These are phyloP conservation scores for Hoplostethus mediterraneus DNA, from an alignment of 2,797 vertebrate genomes.

Conservation along the genomic window DNA sequence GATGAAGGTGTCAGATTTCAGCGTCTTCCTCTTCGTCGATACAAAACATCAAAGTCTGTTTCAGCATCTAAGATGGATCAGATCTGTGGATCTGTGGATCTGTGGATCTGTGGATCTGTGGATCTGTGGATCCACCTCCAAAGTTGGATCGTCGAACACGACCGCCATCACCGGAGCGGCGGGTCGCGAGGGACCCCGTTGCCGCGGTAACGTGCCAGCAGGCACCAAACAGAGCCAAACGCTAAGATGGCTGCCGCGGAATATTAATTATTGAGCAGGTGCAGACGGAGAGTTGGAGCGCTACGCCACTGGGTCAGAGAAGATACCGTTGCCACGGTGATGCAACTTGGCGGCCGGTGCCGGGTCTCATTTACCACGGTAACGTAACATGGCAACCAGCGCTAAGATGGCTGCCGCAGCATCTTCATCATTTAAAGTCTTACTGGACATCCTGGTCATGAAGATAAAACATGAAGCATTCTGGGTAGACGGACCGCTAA, in stretches of 20 bases:
- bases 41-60: too few species aligned
- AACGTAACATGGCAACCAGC: conserved; percentile 42
- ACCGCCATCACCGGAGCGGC: conserved; percentile 29
- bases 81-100: not conserved
- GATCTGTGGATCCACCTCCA: conserved; percentile 14
- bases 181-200: conserved; percentile 57
- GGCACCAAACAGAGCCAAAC: conserved; percentile 70
- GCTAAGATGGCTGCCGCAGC: conserved; percentile 57
- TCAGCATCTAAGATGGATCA: conserved; percentile 51
- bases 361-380: conserved; percentile 29
- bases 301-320: conserved; percentile 63
- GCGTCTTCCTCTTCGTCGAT: too few species aligned
- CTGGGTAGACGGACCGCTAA: too few species aligned
- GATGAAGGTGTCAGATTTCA: too few species aligned
- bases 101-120: too few species aligned
- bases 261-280: conserved; percentile 77
- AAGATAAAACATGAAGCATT: too few species aligned
- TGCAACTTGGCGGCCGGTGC: conserved; percentile 46
- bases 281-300: conserved; percentile 63
- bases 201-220: conserved; percentile 68
- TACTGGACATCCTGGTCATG: too few species aligned
- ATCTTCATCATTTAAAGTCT: not conserved
- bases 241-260: conserved; percentile 77
- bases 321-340: conserved; percentile 67
- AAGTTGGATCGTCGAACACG: conserved; percentile 50